Conservation (phyloP, 2,888 invertebrate species). For the Chaitophorus viminalis region DNA sequence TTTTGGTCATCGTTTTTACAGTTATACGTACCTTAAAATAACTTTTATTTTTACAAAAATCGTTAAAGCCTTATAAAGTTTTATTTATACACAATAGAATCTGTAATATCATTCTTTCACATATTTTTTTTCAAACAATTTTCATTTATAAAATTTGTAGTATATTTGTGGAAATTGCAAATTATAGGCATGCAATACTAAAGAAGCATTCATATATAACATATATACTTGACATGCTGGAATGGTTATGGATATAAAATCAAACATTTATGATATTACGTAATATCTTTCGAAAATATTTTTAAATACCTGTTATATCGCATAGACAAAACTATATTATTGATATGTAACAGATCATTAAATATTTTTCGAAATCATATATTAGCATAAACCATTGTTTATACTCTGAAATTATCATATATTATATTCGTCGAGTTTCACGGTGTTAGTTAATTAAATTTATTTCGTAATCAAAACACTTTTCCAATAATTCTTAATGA, state of each 20-base stretch:
- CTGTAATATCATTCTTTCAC: background rate
- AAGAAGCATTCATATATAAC: no score
- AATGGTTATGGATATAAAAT: background rate
- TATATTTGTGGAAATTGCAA: background rate
- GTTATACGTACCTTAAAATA: no score
- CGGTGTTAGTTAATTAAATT: background rate
- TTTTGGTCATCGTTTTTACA: no score
- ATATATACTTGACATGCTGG: background rate
- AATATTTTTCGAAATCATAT: background rate
- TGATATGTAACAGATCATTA: background rate
- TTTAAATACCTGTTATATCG: background rate
- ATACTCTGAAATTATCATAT: background rate
- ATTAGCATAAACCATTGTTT: constrained; percentile 4
- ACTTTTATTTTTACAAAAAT: no score
- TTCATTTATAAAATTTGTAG: background rate
- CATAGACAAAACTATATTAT: background rate
- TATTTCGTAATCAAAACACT: background rate
- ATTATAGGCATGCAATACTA: background rate
- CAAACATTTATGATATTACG: background rate
- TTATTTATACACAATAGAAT: background rate
- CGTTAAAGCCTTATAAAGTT: no score
- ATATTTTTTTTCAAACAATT: background rate
- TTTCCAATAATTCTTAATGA: background rate
- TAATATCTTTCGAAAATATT: background rate
- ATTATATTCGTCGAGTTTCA: background rate